Evolutionary conservation across 1,140 invertebrate genomes (phyloP), one percentile per base, ranked within the genome.

Genomic region (Cyphomyrmex costatus): DNA sequence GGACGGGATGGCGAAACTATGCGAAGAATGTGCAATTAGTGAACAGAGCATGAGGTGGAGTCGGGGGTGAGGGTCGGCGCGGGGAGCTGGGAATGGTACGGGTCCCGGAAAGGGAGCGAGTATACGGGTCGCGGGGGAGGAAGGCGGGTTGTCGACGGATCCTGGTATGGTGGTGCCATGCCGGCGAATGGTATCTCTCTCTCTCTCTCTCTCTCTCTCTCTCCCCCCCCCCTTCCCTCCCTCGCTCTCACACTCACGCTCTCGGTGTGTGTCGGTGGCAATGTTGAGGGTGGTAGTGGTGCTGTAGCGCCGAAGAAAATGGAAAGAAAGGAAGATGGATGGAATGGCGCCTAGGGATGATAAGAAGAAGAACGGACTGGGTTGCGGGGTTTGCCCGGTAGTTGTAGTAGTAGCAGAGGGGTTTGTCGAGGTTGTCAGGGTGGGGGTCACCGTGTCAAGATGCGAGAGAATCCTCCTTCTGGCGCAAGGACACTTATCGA

Each of bases 1-100:
- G 88, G 73, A 42, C 83, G 91, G 96, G 95, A 93, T 96, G 96
- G 96, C 96, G 97, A 97, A 97, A 97, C 97, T 97, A 97, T 97
- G 97, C 97, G 97, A 97, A 97, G 97, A 97, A 97, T 97, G 97
- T 97, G 97, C 97, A 97, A 97, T 97, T 97, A 97, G 97, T 97
- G 97, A 97, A 96, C 96, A 94, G 96, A 96, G 95, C 96, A 94
- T 93, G 91, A 88, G 89, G 87, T 82, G 87, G 78, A 68, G 85
- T 86, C 74, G 90, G 74, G 85, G 87, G 84, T 82, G 85, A 85
- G 76, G 85, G 33, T 73, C 76, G 78, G 80, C 30, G 90, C 88
- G 89, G 74, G 68, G 80, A 85, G 70, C 78, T 85, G 70, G 77
- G 68, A 78, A 70, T 80, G 66, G 86, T 78, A 79, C 82, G 79